phyloP scores from a whole-genome alignment of 2,888 invertebrate genomes.

The Gymnocheta viridis region DNA sequence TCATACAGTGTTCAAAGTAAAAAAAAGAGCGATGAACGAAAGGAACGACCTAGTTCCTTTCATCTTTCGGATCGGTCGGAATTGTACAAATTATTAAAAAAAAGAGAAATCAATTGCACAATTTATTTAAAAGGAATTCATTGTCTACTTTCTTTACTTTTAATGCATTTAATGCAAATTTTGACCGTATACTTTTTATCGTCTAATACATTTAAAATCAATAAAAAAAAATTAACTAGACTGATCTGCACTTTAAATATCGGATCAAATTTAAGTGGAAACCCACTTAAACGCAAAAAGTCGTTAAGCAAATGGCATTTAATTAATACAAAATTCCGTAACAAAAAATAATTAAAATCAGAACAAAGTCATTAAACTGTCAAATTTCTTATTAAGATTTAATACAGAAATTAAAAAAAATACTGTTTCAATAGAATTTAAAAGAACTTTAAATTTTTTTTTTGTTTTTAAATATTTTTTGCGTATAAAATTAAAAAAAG shows the following conservation, averaged over 20 bases:
- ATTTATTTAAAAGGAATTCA: neutral
- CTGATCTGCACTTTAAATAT: constrained; percentile 1
- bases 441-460: neutral
- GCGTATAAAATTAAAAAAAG: too few species aligned
- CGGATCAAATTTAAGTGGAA: neutral
- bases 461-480: too few species aligned
- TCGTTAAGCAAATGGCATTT: constrained; percentile 6
- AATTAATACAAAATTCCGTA: neutral
- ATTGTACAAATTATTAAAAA: too few species aligned
- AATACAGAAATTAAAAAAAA: neutral
- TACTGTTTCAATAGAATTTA: neutral
- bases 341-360: neutral
- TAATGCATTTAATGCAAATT: neutral
- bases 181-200: neutral
- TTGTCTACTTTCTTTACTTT: neutral
- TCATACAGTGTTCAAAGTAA: too few species aligned
- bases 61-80: too few species aligned
- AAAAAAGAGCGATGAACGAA: too few species aligned
- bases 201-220: neutral
- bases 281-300: neutral
- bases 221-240: neutral
- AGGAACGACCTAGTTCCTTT: too few species aligned
- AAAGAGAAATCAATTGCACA: too few species aligned
- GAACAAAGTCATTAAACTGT: neutral
- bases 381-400: neutral